Percentiles rank a stretch among this genome's conserved stretches.
Conservation (phyloP, 2,888 invertebrate species). For the Tuta absoluta region DNA sequence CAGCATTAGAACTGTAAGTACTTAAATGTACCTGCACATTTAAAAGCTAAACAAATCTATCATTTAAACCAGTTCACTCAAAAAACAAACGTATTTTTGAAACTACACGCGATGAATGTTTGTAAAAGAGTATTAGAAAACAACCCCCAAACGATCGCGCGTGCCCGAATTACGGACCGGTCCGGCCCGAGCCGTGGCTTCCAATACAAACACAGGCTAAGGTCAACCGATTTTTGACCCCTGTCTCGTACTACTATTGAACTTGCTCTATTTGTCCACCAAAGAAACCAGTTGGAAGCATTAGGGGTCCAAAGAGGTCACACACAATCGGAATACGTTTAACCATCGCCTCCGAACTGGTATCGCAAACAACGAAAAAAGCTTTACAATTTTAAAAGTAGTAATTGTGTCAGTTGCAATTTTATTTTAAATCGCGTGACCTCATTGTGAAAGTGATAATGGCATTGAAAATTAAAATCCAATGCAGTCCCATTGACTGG, state of each 20-base stretch:
- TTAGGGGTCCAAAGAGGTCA: constrained; percentile 19
- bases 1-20: no score
- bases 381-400: constrained; percentile 30
- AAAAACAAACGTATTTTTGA: not conserved
- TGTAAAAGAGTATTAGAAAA: constrained; percentile 7
- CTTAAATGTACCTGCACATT: no score
- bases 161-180: constrained; percentile 37
- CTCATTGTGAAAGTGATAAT: constrained; percentile 79
- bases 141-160: constrained; percentile 35
- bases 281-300: constrained; percentile 27
- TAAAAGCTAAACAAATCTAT: not conserved
- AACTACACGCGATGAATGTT: not conserved
- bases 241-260: constrained; percentile 22
- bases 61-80: not conserved
- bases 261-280: constrained; percentile 25
- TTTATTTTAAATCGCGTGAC: constrained; percentile 30
- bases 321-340: constrained; percentile 10
- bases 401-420: constrained; percentile 15
- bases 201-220: constrained; percentile 24
- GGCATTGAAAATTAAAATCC: constrained; percentile 80
- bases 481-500: constrained; percentile 77
- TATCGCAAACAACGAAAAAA: constrained; percentile 4
- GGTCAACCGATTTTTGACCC: constrained; percentile 31
- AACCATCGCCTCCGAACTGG: not conserved
- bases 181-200: constrained; percentile 22